Base-by-base conservation (phyloP, 2,797 vertebrate genomes). In the Bucorvus abyssinicus region DNA sequence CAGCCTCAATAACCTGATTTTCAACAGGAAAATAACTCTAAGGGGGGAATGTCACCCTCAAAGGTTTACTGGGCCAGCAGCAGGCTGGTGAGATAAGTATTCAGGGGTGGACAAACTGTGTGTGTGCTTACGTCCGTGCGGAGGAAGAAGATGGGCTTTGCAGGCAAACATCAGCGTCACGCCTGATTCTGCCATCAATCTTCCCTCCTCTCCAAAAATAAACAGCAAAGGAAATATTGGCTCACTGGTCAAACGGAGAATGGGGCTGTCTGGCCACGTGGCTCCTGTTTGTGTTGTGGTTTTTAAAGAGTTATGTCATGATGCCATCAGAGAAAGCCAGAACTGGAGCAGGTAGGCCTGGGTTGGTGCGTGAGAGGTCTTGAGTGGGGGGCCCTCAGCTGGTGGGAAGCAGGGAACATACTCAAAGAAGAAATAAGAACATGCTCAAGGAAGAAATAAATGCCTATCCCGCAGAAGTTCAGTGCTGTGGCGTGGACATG, bases 191-290 rank as follows among this genome's bases (percentile, higher is more conserved):
- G 10, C 68, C 88, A 89, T 92, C 84, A 26, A 57, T 93, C 84
- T 65, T 64, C 21, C 49, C 40, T 79, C 49, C 27, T 56, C 57
- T 64, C 50, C 4, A 69, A 50, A 63, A 71, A 42, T 1, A 53
- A 85, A 69, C 56, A 60, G 2, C 36, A 12, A 26, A 60, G 60
- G 71, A 93, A 94, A 85, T 6, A 77, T 14, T 49, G 76, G 32
- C 71, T 87, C 10, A 3, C 27, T 30, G 73, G 23, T 76, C 56
- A 69, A 36, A 34, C 0, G 38, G 36, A n/a, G 42, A 15, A 17
- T 0, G 0, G 22, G 44, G 47, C 38, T 47, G 38, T 47, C 52
- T 9, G 59, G 53, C 17, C 1, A 0, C 9, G 6, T 30, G 0
- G 1, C 29, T 79, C n/a, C 55, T 57, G 34, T 76, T 42, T 8